Conservation (phyloP, 2,797 vertebrate species). For the Epinephelus coioides region DNA sequence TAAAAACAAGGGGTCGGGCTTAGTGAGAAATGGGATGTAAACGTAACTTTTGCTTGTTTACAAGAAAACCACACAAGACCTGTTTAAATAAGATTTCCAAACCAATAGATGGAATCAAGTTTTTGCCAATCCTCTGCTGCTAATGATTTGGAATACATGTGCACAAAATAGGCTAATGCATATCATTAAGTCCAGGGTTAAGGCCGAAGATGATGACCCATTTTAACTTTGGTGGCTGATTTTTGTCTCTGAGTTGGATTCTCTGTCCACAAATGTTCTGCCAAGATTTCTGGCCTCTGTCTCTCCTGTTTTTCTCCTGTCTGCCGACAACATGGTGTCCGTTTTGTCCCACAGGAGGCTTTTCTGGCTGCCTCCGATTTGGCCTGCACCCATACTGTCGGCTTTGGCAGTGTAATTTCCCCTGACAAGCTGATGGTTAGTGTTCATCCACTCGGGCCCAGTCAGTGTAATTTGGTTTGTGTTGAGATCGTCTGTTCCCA, state of each 20-base stretch:
- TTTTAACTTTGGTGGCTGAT: constrained; percentile 37
- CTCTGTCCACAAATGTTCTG: constrained; percentile 40
- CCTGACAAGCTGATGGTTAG: constrained; percentile 63
- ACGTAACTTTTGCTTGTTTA: constrained; percentile 1
- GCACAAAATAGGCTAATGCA: background rate
- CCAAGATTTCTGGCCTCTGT: constrained; percentile 52
- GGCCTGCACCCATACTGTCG: constrained; percentile 55
- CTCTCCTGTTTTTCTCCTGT: constrained; percentile 50
- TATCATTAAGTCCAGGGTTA: background rate
- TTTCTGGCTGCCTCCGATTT: constrained; percentile 61
- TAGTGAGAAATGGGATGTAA: too few species aligned
- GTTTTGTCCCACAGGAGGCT: constrained; percentile 54
- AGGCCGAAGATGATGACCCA: constrained; percentile 10
- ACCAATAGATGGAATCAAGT: background rate
- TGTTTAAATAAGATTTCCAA: background rate
- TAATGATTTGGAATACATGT: constrained; percentile 9
- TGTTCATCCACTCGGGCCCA: constrained; percentile 41
- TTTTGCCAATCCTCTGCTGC: constrained; percentile 9
- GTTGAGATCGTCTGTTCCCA: constrained; percentile 54
- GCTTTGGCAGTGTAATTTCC: constrained; percentile 67
- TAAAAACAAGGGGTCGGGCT: too few species aligned
- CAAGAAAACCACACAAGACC: background rate
- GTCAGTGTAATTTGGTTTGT: constrained; percentile 62
- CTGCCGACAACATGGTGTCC: constrained; percentile 54
- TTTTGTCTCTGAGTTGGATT: constrained; percentile 39